phyloP scores from a whole-genome alignment of 1,140 invertebrate species.

The Lordiphosa clarofinis region DNA sequence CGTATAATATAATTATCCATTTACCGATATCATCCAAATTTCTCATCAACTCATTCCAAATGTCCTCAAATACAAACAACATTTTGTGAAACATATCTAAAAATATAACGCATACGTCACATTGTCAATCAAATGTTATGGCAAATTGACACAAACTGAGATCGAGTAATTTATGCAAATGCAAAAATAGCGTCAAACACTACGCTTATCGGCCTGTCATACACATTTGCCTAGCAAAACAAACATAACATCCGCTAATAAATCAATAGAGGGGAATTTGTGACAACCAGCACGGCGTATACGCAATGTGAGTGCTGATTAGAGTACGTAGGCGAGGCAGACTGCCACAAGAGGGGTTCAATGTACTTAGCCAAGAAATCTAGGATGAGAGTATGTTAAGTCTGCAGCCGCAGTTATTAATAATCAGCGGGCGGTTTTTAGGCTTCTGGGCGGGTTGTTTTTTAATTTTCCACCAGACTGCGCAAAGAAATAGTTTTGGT shows the following conservation, averaged over 20 bases:
- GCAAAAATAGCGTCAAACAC: slow-evolving; percentile 48
- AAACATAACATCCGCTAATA: slow-evolving; percentile 42
- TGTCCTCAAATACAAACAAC: too few species aligned
- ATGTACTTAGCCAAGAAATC: slow-evolving; percentile 8
- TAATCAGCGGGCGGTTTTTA: slow-evolving; percentile 45
- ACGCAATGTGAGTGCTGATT: slow-evolving; percentile 55
- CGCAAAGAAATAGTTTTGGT: slow-evolving; percentile 77
- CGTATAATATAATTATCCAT: too few species aligned
- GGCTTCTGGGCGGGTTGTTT: slow-evolving; percentile 37
- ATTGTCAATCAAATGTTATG: slow-evolving; percentile 15
- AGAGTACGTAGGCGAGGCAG: slow-evolving; percentile 10
- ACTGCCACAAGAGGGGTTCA: slow-evolving; percentile 14
- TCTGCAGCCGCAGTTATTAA: slow-evolving; percentile 60
- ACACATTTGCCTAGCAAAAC: slow-evolving; percentile 25
- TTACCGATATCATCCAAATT: too few species aligned
- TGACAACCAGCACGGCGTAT: slow-evolving; percentile 46
- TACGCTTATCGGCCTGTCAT: slow-evolving; percentile 36
- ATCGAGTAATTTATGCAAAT: slow-evolving; percentile 54
- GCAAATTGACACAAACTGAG: slow-evolving; percentile 13
- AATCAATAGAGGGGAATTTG: slow-evolving; percentile 57
- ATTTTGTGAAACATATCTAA: too few species aligned
- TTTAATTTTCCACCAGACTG: slow-evolving; percentile 79
- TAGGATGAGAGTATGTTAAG: slow-evolving; percentile 61
- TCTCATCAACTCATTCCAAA: too few species aligned
- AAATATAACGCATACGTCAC: not conserved